Evolutionary conservation across 2,888 invertebrate species (phyloP), one percentile per base, ranked within the genome.

Genomic region (Phyllotreta striolata): DNA sequence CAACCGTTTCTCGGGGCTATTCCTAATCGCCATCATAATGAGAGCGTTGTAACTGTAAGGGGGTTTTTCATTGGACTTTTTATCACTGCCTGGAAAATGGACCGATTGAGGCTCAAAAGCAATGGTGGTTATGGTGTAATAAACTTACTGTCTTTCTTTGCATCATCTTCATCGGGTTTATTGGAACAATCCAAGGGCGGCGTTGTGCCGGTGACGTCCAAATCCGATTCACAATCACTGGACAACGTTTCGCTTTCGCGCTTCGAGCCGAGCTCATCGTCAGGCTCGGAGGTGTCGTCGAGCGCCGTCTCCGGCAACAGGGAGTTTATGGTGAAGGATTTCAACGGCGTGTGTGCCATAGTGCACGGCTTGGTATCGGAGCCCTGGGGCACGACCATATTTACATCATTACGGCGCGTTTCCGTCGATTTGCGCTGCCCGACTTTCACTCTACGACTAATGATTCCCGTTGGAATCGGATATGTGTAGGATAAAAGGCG

Each of bases 21-120:
- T 93, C 24, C 96, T 85, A 56, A 99, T 98, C 6, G 98, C 98
- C 98, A 98, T 98, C 97, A 98, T 98, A 77, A 99, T 99, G 55
- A 99, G 86, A 0, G 98, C 98, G 84, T 99, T 99, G 85, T 99
- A 99, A 80, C 96, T 97, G 85, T 95, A 98, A 0, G 96, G 95
- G 0, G 98, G 98, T 77, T 98, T 98, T 74, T 95, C 96, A 79
- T 89, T 90, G 73, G 90, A 90, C 75, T 90, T 90, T 74, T 89
- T 87, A 70, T 89, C 89, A 72, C 86, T 81, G 4, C 69, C 76
- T 77, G 71, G 1, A 75, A 74, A n/a, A 54, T 66, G 69, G 58
- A 46, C n/a, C 24, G 4, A 24, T 24, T 24, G 24, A 24, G 24
- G 24, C 4, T 1, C 24, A 3, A 24, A 1, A 24, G 24, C 4